Conservation (phyloP, 2,888 invertebrate species). For the Ectemnius continuus region DNA sequence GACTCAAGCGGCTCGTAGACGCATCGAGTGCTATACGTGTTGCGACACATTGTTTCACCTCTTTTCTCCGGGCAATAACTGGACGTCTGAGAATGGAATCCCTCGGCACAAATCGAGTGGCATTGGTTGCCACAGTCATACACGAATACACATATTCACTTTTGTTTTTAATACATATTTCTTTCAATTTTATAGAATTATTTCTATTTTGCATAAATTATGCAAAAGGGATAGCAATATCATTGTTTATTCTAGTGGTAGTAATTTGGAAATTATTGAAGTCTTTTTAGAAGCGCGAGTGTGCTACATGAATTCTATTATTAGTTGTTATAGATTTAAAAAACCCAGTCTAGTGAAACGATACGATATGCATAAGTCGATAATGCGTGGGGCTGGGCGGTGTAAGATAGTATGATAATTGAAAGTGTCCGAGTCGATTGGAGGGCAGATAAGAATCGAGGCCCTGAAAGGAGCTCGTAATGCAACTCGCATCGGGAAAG, state of each 20-base stretch:
- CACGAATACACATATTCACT: conserved; percentile 23
- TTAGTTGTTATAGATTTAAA: too few relatives aligned
- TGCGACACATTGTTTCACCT: conserved; percentile 34
- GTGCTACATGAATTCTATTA: too few relatives aligned
- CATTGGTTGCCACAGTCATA: conserved; percentile 27
- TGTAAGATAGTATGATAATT: conserved; percentile 8
- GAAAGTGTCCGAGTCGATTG: neutral
- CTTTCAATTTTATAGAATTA: too few relatives aligned
- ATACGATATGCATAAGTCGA: too few relatives aligned
- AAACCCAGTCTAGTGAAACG: too few relatives aligned
- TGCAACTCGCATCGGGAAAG: neutral
- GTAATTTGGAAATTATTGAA: too few relatives aligned
- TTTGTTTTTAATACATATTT: too few relatives aligned
- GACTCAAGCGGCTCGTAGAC: neutral
- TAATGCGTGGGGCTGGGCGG: too few relatives aligned
- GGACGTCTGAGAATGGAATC: conserved; percentile 40
- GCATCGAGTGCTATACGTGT: conserved; percentile 5
- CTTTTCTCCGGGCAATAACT: conserved; percentile 24
- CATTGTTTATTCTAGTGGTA: too few relatives aligned
- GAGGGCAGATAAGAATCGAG: conserved; percentile 31
- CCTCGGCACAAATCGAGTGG: conserved; percentile 9
- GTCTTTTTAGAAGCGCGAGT: too few relatives aligned
- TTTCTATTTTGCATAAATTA: too few relatives aligned
- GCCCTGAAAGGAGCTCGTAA: conserved; percentile 18
- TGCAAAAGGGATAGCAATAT: too few relatives aligned